Evolutionary conservation across 2,888 invertebrate genomes (phyloP), one percentile per base, ranked within the genome.

Genomic region (Leptopilina drosophilae): DNA sequence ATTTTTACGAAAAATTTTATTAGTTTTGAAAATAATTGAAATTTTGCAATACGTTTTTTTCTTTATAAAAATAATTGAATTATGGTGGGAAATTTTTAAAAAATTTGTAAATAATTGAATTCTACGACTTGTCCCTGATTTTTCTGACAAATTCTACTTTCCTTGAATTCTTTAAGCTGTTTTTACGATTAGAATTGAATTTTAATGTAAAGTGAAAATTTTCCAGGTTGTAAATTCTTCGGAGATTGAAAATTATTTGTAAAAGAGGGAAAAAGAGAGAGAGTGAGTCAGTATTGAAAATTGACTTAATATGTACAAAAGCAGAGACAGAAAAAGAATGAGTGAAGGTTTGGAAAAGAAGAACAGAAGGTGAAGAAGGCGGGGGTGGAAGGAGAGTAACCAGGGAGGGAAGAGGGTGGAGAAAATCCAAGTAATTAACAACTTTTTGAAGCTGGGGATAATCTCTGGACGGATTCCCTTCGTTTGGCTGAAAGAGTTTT

Each of bases 401-500:
- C 33, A 33, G 78, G 33, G 75, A 82, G 79, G 81, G 78, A 77
- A 77, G 85, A 85, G 85, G 86, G 84, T 84, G 78, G 86, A 87
- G 88, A 85, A 90, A 91, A 90, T 90, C 90, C 91, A 91, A 91
- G 91, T 91, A 91, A 91, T 91, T 91, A 91, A 92, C 91, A 92
- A 92, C 91, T 91, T 92, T 91, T 91, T 90, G 90, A 91, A 91
- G 90, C 91, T 89, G 83, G 88, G 90, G 91, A 91, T 91, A 91
- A 91, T 91, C 91, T 90, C 90, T 85, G 89, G 90, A 91, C 90
- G 89, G 89, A 91, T 91, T 91, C 90, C 91, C 91, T 91, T 90
- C 91, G 91, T 91, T 91, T 91, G 89, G 89, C 88, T 87, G 89
- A 89, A 91, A 91, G 91, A 91, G 91, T 91, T 91, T 90, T 88